Evolutionary conservation across 2,113 vertebrate species (phyloP), one percentile per base, ranked within the genome.

Genomic region (Corvus cornix): DNA sequence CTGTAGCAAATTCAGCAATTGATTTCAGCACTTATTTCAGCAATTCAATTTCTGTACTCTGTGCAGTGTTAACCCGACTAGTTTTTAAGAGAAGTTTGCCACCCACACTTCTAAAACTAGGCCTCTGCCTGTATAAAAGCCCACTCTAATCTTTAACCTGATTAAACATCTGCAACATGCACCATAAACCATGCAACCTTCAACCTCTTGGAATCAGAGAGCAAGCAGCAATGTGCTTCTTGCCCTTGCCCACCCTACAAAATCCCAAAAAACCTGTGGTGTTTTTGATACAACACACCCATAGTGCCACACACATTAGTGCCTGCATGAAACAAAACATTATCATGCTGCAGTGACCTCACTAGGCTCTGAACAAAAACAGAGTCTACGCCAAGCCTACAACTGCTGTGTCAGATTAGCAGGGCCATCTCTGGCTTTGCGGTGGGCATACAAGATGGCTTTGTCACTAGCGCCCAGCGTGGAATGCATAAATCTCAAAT

Each of bases 391-490:
- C 13, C 73, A 87, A 81, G 26, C 20, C 68, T 44, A 10, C 22
- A 62, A 41, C 4, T 53, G 53, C 23, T 39, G 20, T 59, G n/a
- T 49, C 73, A 74, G 30, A 60, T 41, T 26, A 74, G 60, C 37
- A 84, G 85, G 41, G 33, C 31, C 2, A 6, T 44, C 39, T 62
- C 59, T 69, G 75, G 67, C 33, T 92, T n/a, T 22, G 35, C 2
- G 3, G 30, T 49, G 33, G 26, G 33, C 0, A 0, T 39, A 72
- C 39, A 70, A 35, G 21, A 55, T 9, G 11, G 44, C 41, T 83
- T 85, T 20, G 9, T 67, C 39, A 28, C 35, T 15, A 64, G 12
- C 1, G 2, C 11, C 33, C 53, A 52, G 43, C 0, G 0, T 0
- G 33, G 37, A 86, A 69, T 5, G 3, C 46, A 64, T 39, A 60